phyloP scores from a whole-genome alignment of 2,113 vertebrate species.

The Heterotilapia buettikoferi region DNA sequence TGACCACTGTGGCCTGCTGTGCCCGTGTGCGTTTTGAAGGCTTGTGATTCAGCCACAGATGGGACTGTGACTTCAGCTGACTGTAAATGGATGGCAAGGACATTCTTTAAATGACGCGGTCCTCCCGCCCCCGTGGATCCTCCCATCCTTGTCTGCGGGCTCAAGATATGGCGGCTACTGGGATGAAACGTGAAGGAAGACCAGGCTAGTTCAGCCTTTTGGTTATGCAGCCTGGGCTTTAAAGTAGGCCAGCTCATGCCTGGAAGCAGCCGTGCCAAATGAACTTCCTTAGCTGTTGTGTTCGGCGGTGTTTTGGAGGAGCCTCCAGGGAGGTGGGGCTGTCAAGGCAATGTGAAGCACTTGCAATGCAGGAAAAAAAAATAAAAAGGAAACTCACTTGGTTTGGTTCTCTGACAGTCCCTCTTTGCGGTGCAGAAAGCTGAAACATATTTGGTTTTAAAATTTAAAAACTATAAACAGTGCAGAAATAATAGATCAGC shows the following conservation, averaged over 20 bases:
- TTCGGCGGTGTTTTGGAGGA: constrained; percentile 36
- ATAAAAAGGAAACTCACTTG: neutral
- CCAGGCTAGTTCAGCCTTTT: constrained; percentile 37
- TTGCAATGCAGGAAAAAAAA: neutral
- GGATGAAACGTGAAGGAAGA: neutral
- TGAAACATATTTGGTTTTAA: neutral
- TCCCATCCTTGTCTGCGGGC: neutral
- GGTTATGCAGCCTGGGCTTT: constrained; percentile 34
- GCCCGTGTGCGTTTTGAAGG: neutral
- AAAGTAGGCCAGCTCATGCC: constrained; percentile 69
- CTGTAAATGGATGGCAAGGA: neutral
- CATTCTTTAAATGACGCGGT: neutral
- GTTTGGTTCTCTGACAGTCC: neutral
- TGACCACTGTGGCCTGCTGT: constrained; percentile 15
- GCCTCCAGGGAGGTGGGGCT: constrained; percentile 36
- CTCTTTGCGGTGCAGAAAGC: neutral
- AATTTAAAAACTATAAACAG: neutral
- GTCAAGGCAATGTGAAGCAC: constrained; percentile 15
- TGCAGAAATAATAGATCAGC: neutral
- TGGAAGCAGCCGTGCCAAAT: constrained; percentile 53
- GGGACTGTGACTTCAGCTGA: constrained; percentile 21
- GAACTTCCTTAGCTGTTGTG: constrained; percentile 42
- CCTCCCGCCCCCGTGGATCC: neutral
- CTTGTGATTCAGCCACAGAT: constrained; percentile 7
- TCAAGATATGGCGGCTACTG: neutral